phyloP scores from a whole-genome alignment of 1,140 invertebrate genomes.

The Trachelipus rathkii region DNA sequence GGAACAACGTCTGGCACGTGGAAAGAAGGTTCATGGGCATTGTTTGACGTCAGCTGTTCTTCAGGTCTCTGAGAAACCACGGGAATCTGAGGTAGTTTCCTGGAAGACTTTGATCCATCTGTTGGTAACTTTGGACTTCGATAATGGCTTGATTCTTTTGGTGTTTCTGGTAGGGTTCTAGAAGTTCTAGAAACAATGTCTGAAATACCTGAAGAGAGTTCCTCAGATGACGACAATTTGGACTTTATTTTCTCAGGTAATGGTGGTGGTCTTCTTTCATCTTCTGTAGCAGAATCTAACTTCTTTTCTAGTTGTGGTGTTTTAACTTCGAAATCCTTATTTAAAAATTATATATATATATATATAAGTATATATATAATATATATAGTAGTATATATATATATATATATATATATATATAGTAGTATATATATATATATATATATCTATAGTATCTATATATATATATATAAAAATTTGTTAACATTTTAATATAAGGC shows the following conservation, averaged over 20 bases:
- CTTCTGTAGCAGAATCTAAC: not conserved
- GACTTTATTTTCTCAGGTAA: not conserved
- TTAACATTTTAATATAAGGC: no score
- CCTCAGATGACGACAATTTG: not conserved
- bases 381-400: conserved; percentile 9
- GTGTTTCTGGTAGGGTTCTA: not conserved
- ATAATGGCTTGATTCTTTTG: not conserved
- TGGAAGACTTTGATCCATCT: no score
- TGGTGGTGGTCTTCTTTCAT: not conserved
- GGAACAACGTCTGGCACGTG: no score
- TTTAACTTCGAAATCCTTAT: not conserved
- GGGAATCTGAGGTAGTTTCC: no score
- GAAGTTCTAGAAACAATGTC: not conserved
- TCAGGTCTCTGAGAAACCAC: no score
- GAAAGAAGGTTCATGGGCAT: no score
- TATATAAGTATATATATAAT: conserved; percentile 6
- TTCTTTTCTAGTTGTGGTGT: not conserved
- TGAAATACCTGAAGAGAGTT: not conserved
- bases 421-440: no score
- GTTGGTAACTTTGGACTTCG: no score
- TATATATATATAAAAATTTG: no score
- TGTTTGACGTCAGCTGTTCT: no score
- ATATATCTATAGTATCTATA: no score
- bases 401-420: no score
- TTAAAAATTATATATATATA: conserved; percentile 4